A percentile compares a stretch with the other conserved stretches of the same genome.
phyloP scores from a whole-genome alignment of 2,113 vertebrate genomes.

The Xiphorhynchus elegans region DNA sequence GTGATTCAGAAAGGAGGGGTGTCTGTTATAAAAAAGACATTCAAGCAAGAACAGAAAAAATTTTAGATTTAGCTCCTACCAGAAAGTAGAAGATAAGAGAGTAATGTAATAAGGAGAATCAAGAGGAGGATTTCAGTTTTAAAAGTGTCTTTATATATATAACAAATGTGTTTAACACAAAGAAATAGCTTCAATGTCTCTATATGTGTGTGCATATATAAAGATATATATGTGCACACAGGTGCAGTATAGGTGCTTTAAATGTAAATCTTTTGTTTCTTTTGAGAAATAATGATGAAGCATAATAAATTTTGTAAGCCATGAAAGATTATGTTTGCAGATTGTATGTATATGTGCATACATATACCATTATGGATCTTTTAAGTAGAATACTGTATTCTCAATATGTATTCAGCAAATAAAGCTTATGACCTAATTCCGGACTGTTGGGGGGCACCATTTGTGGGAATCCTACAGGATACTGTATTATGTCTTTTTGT shows the following conservation, averaged over 20 bases:
- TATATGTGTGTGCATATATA: rapidly evolving
- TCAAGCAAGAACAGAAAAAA: neutral
- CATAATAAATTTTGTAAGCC: neutral
- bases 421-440: neutral
- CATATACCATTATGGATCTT: neutral
- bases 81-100: neutral
- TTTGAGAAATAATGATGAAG: neutral
- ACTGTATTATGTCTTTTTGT: neutral
- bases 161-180: neutral
- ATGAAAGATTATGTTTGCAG: neutral
- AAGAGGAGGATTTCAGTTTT: neutral
- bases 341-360: neutral
- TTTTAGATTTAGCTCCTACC: neutral
- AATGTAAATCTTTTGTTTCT: neutral
- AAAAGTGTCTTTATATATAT: neutral
- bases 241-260: neutral
- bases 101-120: neutral
- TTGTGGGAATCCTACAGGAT: neutral
- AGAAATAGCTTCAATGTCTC: neutral
- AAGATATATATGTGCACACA: rapidly evolving
- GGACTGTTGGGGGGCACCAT: neutral
- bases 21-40: neutral
- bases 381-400: neutral
- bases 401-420: neutral
- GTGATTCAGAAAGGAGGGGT: neutral